These are phyloP conservation scores for Iselma pallidipennis DNA, from an alignment of 2,888 invertebrate species.

Conservation along the genomic window DNA sequence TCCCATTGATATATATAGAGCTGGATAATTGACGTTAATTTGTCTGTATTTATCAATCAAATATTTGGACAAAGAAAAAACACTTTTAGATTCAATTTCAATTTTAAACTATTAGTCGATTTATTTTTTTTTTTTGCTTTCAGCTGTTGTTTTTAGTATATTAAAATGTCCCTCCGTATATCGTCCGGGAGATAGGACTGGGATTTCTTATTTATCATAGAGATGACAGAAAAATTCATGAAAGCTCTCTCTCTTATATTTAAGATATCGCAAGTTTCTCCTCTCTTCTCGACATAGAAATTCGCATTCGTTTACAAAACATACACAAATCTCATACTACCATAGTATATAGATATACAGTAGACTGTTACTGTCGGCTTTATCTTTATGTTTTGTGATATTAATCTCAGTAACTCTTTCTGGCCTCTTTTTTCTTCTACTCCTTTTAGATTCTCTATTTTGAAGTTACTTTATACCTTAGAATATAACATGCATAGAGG, in stretches of 20 bases:
- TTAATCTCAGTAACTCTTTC: constrained; percentile 37
- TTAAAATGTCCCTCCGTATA: constrained; percentile 33
- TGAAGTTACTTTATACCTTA: no score
- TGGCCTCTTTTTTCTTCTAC: constrained; percentile 30
- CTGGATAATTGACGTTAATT: constrained; percentile 47
- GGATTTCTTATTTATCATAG: constrained; percentile 45
- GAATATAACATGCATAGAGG: neutral
- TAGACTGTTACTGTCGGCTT: neutral
- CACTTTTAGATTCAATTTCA: neutral
- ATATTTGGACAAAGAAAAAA: constrained; percentile 7
- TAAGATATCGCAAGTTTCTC: constrained; percentile 20
- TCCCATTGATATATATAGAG: constrained; percentile 30
- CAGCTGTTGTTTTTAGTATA: constrained; percentile 15
- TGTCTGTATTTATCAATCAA: constrained; percentile 48
- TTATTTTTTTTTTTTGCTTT: neutral
- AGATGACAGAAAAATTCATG: constrained; percentile 44
- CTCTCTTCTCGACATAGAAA: constrained; percentile 3
- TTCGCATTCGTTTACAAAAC: neutral
- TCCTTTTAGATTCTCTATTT: no score
- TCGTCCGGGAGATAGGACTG: constrained; percentile 36
- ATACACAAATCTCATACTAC: neutral
- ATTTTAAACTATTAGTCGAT: neutral
- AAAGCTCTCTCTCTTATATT: constrained; percentile 32
- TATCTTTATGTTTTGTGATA: constrained; percentile 26
- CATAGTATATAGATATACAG: neutral